Base-by-base conservation (phyloP, 2,888 invertebrate genomes). In the Eurytoma californica region DNA sequence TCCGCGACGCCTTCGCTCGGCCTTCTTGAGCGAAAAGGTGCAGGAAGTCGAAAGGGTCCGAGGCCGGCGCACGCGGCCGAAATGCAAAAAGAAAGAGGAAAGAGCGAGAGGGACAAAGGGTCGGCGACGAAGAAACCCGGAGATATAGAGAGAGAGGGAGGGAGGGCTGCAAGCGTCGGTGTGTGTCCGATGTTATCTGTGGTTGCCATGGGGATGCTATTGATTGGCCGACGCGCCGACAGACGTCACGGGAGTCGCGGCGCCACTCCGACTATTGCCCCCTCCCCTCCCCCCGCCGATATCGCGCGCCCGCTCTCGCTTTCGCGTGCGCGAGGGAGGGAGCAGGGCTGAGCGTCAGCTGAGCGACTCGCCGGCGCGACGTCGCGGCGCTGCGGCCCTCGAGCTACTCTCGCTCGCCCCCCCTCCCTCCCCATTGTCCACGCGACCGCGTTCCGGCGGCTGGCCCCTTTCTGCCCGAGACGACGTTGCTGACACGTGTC, bases 201-300 rank as follows among this genome's bases (percentile, higher is more conserved):
- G 90, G 90, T 90, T 90, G 89, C 90, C 90, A 90, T 90, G 90
- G 90, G 88, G 88, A 90, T 90, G 87, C 89, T 90, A 90, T 90
- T 90, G 90, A 90, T 90, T 90, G 89, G 89, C 90, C 89, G 86
- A 88, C 89, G 89, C 90, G 89, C 90, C 90, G 89, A 90, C 90
- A 90, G 90, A 90, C 90, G 90, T 90, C 92, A 92, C 92, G 92
- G 92, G 92, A 90, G 90, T 90, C 90, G 90, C 91, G 86, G 89
- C 88, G 90, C 90, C 90, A 63, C 79, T 81, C 66, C 79, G 61
- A 74, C 80, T 72, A 77, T 79, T 81, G 80, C 81, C 72, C 80
- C 77, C 79, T 68, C 72, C 80, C 77, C 79, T 68, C 63, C 66
- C 81, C 80, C 30, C 20, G n/a, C n/a, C 39, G 55, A 49, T 74